Conservation (phyloP, 2,797 vertebrate species). For the Melanogrammus aeglefinus region DNA sequence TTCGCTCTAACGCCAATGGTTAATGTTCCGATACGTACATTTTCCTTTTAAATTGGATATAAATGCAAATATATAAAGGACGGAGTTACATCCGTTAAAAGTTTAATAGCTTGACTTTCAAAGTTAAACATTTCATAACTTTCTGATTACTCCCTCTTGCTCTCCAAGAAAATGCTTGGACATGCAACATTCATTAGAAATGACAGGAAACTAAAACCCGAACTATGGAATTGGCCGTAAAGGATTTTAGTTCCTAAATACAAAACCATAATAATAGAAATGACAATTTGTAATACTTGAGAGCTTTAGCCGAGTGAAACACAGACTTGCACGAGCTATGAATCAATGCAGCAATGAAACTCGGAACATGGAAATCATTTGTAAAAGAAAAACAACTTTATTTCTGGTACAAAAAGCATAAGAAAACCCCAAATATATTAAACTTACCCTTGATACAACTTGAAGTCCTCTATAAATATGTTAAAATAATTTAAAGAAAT, state of each 20-base stretch:
- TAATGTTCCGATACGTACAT: background rate
- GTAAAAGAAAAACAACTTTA: slow-evolving; percentile 61
- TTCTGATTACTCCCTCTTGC: background rate
- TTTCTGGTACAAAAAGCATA: slow-evolving; percentile 76
- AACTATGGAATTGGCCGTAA: background rate
- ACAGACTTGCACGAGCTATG: background rate
- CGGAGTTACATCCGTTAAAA: background rate
- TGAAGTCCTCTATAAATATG: slow-evolving; percentile 80
- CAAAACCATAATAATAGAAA: background rate
- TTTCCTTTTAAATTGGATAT: background rate
- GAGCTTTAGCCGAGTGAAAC: background rate
- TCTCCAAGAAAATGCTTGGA: background rate
- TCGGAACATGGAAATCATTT: background rate
- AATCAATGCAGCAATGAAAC: background rate
- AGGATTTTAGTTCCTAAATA: background rate
- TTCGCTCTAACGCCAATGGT: background rate
- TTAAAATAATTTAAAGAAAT: slow-evolving; percentile 83
- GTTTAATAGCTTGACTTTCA: background rate
- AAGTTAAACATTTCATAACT: background rate
- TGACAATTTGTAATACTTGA: background rate
- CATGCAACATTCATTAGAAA: background rate
- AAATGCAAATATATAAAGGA: background rate
- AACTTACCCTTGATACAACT: slow-evolving; percentile 79
- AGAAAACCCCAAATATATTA: slow-evolving; percentile 77
- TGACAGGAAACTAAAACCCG: background rate